A percentile compares a stretch with the other conserved stretches of the same genome.
Conservation (phyloP, 2,797 vertebrate genomes). For the Ctenopoma kingsleyae region DNA sequence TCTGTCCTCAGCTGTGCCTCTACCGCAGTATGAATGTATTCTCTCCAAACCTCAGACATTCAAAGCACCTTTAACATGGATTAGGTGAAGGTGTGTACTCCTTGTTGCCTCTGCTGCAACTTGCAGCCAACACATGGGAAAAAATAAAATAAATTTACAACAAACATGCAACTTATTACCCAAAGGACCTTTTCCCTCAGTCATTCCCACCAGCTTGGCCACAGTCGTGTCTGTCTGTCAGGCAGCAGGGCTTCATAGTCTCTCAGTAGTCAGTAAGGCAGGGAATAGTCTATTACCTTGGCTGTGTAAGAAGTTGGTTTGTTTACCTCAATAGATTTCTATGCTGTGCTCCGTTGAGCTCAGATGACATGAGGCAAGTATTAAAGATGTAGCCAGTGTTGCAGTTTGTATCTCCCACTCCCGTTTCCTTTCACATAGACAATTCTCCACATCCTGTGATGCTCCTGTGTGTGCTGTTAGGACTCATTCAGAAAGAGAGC, state of each 20-base stretch:
- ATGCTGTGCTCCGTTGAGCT: slow-evolving; percentile 62
- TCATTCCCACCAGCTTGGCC: slow-evolving; percentile 56
- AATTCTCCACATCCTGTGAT: slow-evolving; percentile 18
- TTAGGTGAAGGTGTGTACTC: slow-evolving; percentile 59
- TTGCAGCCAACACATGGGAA: slow-evolving; percentile 48
- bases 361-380: slow-evolving; percentile 55
- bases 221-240: slow-evolving; percentile 12
- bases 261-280: slow-evolving; percentile 51
- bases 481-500: slow-evolving; percentile 9
- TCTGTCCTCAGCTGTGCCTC: slow-evolving; percentile 85
- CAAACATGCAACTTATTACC: slow-evolving; percentile 75
- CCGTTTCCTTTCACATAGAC: slow-evolving; percentile 50
- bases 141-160: not conserved
- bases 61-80: slow-evolving; percentile 75
- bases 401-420: slow-evolving; percentile 23
- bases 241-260: slow-evolving; percentile 40
- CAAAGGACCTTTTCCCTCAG: slow-evolving; percentile 71
- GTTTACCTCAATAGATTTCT: slow-evolving; percentile 81
- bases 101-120: slow-evolving; percentile 74
- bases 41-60: slow-evolving; percentile 83
- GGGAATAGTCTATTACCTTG: slow-evolving; percentile 27
- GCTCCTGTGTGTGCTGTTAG: not conserved
- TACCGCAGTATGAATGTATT: slow-evolving; percentile 85
- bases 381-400: slow-evolving; percentile 53
- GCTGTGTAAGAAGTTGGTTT: slow-evolving; percentile 56